phyloP scores from a whole-genome alignment of 2,113 vertebrate genomes.

The Ciconia maguari region DNA sequence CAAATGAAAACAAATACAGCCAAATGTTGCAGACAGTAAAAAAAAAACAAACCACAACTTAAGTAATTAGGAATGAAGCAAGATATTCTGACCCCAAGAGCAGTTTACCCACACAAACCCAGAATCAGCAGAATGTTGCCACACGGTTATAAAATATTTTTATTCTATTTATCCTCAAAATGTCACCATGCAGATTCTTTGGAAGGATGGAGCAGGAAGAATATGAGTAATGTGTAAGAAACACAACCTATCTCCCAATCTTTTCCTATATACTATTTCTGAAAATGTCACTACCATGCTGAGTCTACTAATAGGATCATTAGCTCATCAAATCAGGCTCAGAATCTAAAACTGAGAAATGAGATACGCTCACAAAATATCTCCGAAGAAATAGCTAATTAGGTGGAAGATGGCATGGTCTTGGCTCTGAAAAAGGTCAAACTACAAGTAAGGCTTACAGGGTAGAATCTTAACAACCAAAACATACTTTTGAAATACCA shows the following conservation, averaged over 20 bases:
- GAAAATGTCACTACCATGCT: conserved; percentile 66
- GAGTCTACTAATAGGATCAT: conserved; percentile 69
- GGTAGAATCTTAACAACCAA: conserved; percentile 24
- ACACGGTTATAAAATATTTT: conserved; percentile 55
- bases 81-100: conserved; percentile 4
- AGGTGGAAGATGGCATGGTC: conserved; percentile 42
- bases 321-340: conserved; percentile 65
- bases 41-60: neutral
- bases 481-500: neutral
- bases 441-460: conserved; percentile 19
- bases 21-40: neutral
- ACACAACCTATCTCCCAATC: neutral
- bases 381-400: conserved; percentile 52
- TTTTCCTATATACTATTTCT: conserved; percentile 47
- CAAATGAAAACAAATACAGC: conserved; percentile 31
- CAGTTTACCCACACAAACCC: conserved; percentile 6
- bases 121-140: conserved; percentile 47
- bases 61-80: conserved; percentile 16
- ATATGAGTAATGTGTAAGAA: conserved; percentile 29
- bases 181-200: conserved; percentile 32
- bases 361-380: conserved; percentile 33
- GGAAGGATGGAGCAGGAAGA: neutral
- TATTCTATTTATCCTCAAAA: conserved; percentile 56
- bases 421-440: conserved; percentile 55
- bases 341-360: conserved; percentile 54